phyloP scores from a whole-genome alignment of 2,797 vertebrate species.

The Microchirus variegatus region DNA sequence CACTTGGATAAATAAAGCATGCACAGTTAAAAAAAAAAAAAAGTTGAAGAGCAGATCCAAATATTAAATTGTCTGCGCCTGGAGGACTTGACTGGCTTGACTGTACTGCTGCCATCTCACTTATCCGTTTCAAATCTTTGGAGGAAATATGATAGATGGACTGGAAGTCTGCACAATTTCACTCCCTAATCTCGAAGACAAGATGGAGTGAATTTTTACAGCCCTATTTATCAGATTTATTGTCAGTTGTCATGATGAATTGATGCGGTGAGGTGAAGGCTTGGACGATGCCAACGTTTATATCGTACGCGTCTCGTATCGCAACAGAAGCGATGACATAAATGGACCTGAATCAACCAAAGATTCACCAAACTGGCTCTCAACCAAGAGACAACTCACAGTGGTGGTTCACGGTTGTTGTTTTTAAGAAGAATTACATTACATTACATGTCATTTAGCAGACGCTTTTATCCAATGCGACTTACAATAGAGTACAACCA shows the following conservation, averaged over 20 bases:
- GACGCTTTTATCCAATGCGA: too few relatives aligned
- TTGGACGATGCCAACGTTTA: too few relatives aligned
- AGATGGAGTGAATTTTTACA: neutral
- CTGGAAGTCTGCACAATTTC: conserved; percentile 38
- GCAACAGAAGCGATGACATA: too few relatives aligned
- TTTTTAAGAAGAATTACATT: too few relatives aligned
- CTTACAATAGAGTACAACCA: too few relatives aligned
- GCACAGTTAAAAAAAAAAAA: conserved; percentile 28
- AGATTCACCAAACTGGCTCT: too few relatives aligned
- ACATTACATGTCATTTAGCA: too few relatives aligned
- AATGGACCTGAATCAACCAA: too few relatives aligned
- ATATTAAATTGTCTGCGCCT: conserved; percentile 37
- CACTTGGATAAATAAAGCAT: conserved; percentile 40
- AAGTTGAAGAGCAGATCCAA: conserved; percentile 35
- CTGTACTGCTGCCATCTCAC: conserved; percentile 43
- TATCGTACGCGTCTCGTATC: too few relatives aligned
- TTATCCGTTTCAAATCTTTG: conserved; percentile 49
- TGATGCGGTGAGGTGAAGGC: neutral
- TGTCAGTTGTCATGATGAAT: neutral
- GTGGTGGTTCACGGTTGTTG: too few relatives aligned
- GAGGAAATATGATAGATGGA: conserved; percentile 45
- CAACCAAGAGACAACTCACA: too few relatives aligned
- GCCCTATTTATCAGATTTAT: conserved; percentile 2
- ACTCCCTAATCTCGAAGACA: conserved; percentile 15
- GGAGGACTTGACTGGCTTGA: conserved; percentile 29